Evolutionary conservation across 2,888 invertebrate genomes (phyloP).

Genomic region (Abscondita cerata): DNA sequence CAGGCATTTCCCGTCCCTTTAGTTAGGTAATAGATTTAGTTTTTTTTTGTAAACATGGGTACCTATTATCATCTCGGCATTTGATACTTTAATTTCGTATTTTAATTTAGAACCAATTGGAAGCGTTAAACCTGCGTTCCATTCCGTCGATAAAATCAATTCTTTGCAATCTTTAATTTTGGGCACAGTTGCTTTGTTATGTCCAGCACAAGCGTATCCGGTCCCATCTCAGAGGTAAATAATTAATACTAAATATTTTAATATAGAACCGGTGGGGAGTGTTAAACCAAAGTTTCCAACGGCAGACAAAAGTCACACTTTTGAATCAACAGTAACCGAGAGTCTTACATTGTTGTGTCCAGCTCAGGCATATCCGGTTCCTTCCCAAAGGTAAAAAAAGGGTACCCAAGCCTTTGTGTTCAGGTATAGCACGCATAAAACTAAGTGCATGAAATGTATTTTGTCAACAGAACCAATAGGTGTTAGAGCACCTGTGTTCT

Average conservation of each 20-base stretch:
- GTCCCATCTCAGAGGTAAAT: constrained; percentile 75
- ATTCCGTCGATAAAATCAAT: constrained; percentile 51
- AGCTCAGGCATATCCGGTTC: constrained; percentile 78
- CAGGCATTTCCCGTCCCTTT: constrained; percentile 72
- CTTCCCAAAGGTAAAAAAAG: constrained; percentile 75
- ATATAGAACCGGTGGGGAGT: constrained; percentile 65
- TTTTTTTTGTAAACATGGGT: constrained; percentile 13
- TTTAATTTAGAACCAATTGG: constrained; percentile 73
- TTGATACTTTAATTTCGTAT: neutral
- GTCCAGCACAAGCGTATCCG: constrained; percentile 79
- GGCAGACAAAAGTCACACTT: constrained; percentile 70
- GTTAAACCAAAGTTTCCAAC: constrained; percentile 69
- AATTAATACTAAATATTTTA: constrained; percentile 30
- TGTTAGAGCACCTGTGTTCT: constrained; percentile 75
- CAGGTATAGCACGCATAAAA: constrained; percentile 59
- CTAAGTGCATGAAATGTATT: constrained; percentile 26
- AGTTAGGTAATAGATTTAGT: constrained; percentile 65
- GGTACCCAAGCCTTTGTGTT: constrained; percentile 68
- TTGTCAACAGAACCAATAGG: constrained; percentile 47
- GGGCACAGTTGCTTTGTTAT: constrained; percentile 68
- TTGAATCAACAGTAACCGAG: constrained; percentile 60
- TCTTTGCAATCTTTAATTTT: constrained; percentile 56
- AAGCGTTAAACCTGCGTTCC: constrained; percentile 72
- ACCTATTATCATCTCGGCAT: constrained; percentile 13
- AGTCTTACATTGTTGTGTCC: constrained; percentile 74